phyloP scores from a whole-genome alignment of 2,797 vertebrate genomes.

The Sebastes alutus region DNA sequence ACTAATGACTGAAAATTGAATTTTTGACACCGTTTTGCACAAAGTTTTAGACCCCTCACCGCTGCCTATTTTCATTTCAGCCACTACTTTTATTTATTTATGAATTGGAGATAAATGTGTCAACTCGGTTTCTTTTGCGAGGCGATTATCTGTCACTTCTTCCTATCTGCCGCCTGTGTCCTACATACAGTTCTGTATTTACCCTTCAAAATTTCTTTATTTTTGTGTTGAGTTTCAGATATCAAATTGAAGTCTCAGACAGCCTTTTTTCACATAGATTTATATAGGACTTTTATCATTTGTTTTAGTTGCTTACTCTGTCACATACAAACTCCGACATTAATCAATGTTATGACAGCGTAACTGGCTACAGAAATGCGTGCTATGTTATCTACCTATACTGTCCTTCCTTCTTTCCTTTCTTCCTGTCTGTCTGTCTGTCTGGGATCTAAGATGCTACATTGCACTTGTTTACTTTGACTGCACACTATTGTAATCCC shows the following conservation, averaged over 20 bases:
- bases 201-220: constrained; percentile 42
- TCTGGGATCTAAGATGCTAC: constrained; percentile 29
- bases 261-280: constrained; percentile 19
- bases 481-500: constrained; percentile 51
- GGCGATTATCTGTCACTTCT: constrained; percentile 53
- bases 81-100: constrained; percentile 51
- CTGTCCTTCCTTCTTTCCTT: neutral
- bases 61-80: constrained; percentile 41
- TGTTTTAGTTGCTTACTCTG: constrained; percentile 30
- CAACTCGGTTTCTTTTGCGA: constrained; percentile 35
- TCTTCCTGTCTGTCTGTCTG: neutral
- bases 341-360: constrained; percentile 30
- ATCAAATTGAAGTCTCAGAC: constrained; percentile 32
- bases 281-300: constrained; percentile 33
- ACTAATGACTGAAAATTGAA: constrained; percentile 29
- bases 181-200: constrained; percentile 49
- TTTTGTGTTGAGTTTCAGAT: constrained; percentile 22
- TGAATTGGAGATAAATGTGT: constrained; percentile 58
- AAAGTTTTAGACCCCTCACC: constrained; percentile 13
- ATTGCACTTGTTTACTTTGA: constrained; percentile 59
- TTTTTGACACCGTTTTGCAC: constrained; percentile 2
- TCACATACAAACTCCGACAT: constrained; percentile 28
- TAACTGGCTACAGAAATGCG: neutral
- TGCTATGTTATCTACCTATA: neutral
- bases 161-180: constrained; percentile 43